Evolutionary conservation across 2,113 vertebrate genomes (phyloP), one percentile per base, ranked within the genome.

Genomic region (Planiliza haematocheilus): DNA sequence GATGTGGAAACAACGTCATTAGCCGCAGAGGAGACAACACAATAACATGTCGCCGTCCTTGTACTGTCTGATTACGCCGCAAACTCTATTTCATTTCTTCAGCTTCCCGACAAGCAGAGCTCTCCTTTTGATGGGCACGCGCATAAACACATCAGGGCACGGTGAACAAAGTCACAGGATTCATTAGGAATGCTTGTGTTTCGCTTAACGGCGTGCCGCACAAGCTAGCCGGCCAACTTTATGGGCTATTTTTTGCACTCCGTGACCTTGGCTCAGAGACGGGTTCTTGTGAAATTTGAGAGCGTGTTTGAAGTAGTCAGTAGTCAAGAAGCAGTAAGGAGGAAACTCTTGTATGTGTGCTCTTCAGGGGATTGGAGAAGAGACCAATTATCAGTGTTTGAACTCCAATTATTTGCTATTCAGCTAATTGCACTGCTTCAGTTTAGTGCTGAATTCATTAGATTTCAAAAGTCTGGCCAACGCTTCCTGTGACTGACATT

Each of bases 351-450:
- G 24, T 63, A 8, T 62, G 14, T 49, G 45, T 37, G 21, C 39
- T 81, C 46, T 53, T 71, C 37, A 67, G 24, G 37, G 59, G 56
- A 74, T 60, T 38, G 34, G 67, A 85, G 53, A 39, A 52, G 58
- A 24, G 72, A 57, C 30, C 57, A 82, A 74, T 86, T 74, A 82
- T 72, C 39, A 57, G 57, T 36, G 58, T 82, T 82, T 82, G 59
- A 74, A 87, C 69, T 77, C 18, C 45, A 74, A 65, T 77, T 83
- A 77, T 85, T 85, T 79, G 30, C 57, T 76, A 64, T 73, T 82
- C 57, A 62, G 42, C 82, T 70, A 82, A 81, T 83, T 79, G 52
- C 66, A 17, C 14, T 66, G 61, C 41, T 76, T 78, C 42, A 36
- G n/a, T 71, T 83, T 76, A 52, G 66, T 73, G 63, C 38, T 51